Percentiles rank a stretch among this genome's conserved stretches.
Evolutionary conservation across 2,797 vertebrate genomes (phyloP).

Genomic region (Pseudomugil tenellus): DNA sequence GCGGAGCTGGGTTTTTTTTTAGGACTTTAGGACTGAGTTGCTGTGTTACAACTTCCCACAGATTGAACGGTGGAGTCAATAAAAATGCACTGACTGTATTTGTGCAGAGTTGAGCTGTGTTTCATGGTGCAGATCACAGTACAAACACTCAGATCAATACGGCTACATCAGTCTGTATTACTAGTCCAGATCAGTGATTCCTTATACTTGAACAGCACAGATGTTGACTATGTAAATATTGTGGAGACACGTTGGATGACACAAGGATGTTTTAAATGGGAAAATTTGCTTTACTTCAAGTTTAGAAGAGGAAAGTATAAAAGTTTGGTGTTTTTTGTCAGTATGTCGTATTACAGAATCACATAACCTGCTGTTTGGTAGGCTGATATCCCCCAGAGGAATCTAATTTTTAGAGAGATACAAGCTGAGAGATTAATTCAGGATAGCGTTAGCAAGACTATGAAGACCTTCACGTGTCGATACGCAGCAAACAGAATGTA

Average conservation of each 20-base stretch:
- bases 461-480: not conserved
- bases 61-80: not conserved
- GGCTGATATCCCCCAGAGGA: slow-evolving; percentile 1
- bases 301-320: not conserved
- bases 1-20: not conserved
- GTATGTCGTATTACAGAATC: not conserved
- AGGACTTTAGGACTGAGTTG: not conserved
- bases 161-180: not conserved
- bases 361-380: not conserved
- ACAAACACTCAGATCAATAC: not conserved
- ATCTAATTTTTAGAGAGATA: not conserved
- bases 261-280: not conserved
- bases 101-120: not conserved
- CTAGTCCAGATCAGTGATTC: slow-evolving; percentile 1
- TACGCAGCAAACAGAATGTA: not conserved
- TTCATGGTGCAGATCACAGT: not conserved
- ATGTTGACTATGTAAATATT: not conserved
- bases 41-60: not conserved
- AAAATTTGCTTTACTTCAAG: not conserved
- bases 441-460: not conserved
- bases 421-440: not conserved
- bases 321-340: not conserved
- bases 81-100: not conserved
- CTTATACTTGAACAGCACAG: not conserved
- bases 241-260: not conserved